These are phyloP conservation scores for Pseudonaja textilis DNA, from an alignment of 2,113 vertebrate genomes.

Conservation along the genomic window DNA sequence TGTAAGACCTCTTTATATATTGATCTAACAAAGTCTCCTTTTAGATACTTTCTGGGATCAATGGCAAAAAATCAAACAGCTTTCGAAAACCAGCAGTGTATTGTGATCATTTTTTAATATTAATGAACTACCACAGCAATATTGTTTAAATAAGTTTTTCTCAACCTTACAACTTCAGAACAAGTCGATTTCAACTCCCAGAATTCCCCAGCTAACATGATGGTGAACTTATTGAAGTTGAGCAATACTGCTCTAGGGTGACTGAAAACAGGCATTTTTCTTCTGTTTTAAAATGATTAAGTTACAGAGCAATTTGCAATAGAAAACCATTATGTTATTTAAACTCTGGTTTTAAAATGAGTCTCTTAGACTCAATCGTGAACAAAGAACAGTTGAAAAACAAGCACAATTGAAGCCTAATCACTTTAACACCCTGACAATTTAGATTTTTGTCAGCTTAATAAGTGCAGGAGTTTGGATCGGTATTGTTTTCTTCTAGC, in stretches of 20 bases:
- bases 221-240: neutral
- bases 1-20: neutral
- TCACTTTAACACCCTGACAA: conserved; percentile 18
- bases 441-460: conserved; percentile 40
- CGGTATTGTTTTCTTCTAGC: conserved; percentile 40
- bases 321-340: conserved; percentile 37
- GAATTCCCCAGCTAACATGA: too few species aligned
- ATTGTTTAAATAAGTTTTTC: neutral
- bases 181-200: too few species aligned
- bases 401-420: conserved; percentile 21
- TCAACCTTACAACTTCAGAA: neutral
- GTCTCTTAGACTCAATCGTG: neutral
- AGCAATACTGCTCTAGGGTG: neutral
- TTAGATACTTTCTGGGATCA: neutral
- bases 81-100: neutral
- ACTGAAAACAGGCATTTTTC: neutral
- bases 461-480: conserved; percentile 28
- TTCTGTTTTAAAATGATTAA: conserved; percentile 10
- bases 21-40: neutral
- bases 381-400: conserved; percentile 17
- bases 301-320: conserved; percentile 20
- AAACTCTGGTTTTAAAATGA: conserved; percentile 21
- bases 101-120: neutral
- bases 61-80: neutral
- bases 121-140: neutral